A percentile compares a stretch with the other conserved stretches of the same genome.
Evolutionary conservation across 2,888 invertebrate genomes (phyloP).

Genomic region (Eudemis profundana): DNA sequence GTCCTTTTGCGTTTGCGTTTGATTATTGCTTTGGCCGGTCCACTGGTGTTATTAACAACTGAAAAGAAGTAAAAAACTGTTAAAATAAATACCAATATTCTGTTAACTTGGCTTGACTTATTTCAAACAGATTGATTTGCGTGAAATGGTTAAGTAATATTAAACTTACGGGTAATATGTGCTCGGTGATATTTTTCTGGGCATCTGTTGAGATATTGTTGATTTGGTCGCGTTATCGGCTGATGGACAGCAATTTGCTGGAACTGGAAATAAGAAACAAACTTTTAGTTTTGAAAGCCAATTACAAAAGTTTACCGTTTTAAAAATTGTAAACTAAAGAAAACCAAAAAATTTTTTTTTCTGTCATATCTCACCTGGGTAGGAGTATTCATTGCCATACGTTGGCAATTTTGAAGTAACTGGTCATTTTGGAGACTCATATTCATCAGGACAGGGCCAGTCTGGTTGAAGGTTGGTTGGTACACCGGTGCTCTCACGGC

Average conservation of each 20-base stretch:
- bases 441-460: not conserved
- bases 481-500: not conserved
- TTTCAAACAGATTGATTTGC: no score
- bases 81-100: not conserved
- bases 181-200: slow-evolving; percentile 47
- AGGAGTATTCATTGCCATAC: slow-evolving; percentile 1
- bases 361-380: slow-evolving; percentile 2
- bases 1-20: slow-evolving; percentile 88
- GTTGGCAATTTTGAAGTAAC: slow-evolving; percentile 7
- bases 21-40: slow-evolving; percentile 52
- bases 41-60: slow-evolving; percentile 52
- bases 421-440: slow-evolving; percentile 7
- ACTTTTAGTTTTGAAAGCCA: no score
- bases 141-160: not conserved
- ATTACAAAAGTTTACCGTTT: no score
- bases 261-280: slow-evolving; percentile 12
- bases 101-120: not conserved
- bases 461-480: slow-evolving; percentile 18
- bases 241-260: slow-evolving; percentile 9
- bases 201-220: not conserved
- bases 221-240: not conserved
- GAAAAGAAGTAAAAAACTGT: slow-evolving; percentile 37
- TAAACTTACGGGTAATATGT: slow-evolving; percentile 53
- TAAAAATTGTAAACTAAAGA: not conserved
- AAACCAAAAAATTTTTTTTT: not conserved